phyloP scores from a whole-genome alignment of 2,888 invertebrate genomes.

The Patella pellucida region DNA sequence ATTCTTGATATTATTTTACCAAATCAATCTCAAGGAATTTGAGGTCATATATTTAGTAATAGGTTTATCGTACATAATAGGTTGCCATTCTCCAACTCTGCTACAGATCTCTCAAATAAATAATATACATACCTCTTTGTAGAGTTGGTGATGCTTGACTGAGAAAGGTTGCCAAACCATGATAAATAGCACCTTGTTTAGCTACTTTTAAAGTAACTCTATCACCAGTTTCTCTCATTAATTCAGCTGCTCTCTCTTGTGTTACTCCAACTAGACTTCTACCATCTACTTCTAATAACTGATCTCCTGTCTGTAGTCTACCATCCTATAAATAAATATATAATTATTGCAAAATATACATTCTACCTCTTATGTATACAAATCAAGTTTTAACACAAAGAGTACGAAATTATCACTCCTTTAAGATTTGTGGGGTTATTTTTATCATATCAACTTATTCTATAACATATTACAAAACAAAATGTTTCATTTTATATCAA shows the following conservation, averaged over 20 bases:
- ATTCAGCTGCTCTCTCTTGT: slow-evolving; percentile 92
- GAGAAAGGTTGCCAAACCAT: slow-evolving; percentile 92
- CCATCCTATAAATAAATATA: slow-evolving; percentile 79
- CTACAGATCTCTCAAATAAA: not conserved
- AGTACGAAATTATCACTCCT: too few species aligned
- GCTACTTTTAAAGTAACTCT: slow-evolving; percentile 95
- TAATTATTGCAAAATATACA: too few species aligned
- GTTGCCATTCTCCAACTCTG: not conserved
- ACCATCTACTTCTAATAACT: slow-evolving; percentile 95
- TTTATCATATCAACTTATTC: too few species aligned
- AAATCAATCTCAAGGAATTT: too few species aligned
- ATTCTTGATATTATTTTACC: too few species aligned
- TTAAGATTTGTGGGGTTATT: too few species aligned
- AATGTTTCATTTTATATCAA: too few species aligned
- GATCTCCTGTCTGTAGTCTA: slow-evolving; percentile 95
- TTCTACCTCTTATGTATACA: too few species aligned
- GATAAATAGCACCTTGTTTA: slow-evolving; percentile 96
- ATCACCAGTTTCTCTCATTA: slow-evolving; percentile 92
- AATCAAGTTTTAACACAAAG: too few species aligned
- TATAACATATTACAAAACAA: too few species aligned
- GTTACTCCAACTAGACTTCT: slow-evolving; percentile 88
- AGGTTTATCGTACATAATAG: not conserved
- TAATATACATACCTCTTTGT: slow-evolving; percentile 58
- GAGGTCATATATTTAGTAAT: too few species aligned
- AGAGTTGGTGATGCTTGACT: slow-evolving; percentile 86